These are phyloP conservation scores for Hydropsyche betteni DNA, from an alignment of 2,888 invertebrate species.

Conservation along the genomic window DNA sequence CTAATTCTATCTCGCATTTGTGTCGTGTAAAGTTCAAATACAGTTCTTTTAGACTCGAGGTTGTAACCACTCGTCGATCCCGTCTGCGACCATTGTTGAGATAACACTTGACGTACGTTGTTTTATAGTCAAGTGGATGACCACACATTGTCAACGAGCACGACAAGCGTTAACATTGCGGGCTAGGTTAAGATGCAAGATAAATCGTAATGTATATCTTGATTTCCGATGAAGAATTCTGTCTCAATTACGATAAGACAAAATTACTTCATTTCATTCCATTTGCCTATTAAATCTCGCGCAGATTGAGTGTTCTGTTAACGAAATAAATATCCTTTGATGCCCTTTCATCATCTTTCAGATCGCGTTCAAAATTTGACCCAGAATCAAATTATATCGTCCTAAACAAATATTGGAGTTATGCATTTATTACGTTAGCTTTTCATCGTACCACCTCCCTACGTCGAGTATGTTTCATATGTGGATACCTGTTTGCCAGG, in stretches of 20 bases:
- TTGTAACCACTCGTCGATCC: conserved; percentile 8
- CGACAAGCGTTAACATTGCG: no score
- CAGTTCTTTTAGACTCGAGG: background rate
- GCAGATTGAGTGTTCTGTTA: background rate
- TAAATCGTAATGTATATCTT: no score
- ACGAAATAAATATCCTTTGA: conserved; percentile 6
- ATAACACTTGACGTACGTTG: conserved; percentile 28
- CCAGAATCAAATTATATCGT: conserved; percentile 17
- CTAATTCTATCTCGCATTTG: no score
- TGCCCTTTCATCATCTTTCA: conserved; percentile 1
- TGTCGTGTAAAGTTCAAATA: conserved; percentile 5
- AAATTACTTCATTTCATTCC: background rate
- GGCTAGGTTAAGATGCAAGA: no score
- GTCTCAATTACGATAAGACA: no score
- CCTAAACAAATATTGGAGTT: conserved; percentile 17
- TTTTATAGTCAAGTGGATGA: conserved; percentile 17
- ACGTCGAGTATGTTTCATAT: background rate
- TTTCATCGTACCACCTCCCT: background rate
- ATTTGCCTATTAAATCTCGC: background rate
- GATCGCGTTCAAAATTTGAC: conserved; percentile 20
- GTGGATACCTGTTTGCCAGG: no score
- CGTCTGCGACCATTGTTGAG: conserved; percentile 16
- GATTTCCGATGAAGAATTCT: no score
- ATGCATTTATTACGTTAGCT: conserved; percentile 13
- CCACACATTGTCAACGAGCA: conserved; percentile 12